Percentiles rank a stretch among this genome's conserved stretches.
These are phyloP conservation scores for Sebastiscus albofasciatus DNA, from an alignment of 2,797 vertebrate species.

Conservation along the genomic window DNA sequence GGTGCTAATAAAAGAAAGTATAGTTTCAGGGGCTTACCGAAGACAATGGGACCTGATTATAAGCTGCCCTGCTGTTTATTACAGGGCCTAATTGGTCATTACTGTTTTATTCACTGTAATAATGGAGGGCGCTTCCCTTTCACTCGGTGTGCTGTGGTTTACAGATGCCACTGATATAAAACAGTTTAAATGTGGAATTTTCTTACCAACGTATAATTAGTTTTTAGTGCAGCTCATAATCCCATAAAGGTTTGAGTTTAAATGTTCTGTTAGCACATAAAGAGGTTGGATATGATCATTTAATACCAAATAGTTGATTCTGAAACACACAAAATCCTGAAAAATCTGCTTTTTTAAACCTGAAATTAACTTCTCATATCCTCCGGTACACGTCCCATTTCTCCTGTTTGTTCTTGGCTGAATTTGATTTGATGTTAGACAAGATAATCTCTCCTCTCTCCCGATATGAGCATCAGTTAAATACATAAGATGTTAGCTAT, in stretches of 20 bases:
- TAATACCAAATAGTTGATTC: background rate
- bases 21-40: slow-evolving; percentile 44
- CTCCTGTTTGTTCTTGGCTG: slow-evolving; percentile 1
- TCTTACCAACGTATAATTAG: slow-evolving; percentile 39
- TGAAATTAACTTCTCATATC: background rate
- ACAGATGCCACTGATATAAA: slow-evolving; percentile 34
- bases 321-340: background rate
- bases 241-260: slow-evolving; percentile 15
- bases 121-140: slow-evolving; percentile 42
- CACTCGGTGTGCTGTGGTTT: slow-evolving; percentile 38
- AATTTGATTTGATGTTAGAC: background rate
- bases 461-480: background rate
- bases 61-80: slow-evolving; percentile 65
- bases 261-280: slow-evolving; percentile 12
- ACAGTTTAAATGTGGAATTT: slow-evolving; percentile 35
- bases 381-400: background rate
- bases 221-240: slow-evolving; percentile 40
- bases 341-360: background rate
- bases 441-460: background rate
- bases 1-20: slow-evolving; percentile 65
- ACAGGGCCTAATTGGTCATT: slow-evolving; percentile 62
- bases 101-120: slow-evolving; percentile 66
- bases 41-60: slow-evolving; percentile 49
- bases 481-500: background rate
- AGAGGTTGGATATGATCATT: background rate